These are phyloP conservation scores for Drosophila pegasa DNA, from an alignment of 2,888 invertebrate genomes.

Conservation along the genomic window DNA sequence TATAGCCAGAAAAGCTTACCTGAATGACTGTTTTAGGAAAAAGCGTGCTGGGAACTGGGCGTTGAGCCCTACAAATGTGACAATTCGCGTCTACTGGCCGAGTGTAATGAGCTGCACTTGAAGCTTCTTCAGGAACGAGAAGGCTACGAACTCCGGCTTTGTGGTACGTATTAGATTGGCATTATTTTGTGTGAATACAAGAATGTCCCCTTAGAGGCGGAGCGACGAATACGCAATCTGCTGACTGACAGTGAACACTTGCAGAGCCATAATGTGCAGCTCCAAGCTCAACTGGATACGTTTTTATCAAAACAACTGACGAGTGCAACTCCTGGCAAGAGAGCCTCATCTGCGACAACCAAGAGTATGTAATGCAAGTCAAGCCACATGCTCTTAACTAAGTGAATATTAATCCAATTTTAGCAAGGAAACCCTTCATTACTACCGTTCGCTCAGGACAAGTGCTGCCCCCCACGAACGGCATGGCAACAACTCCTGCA, in stretches of 20 bases:
- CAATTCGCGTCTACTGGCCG: conserved; percentile 90
- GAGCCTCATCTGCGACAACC: conserved; percentile 10
- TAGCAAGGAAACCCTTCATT: conserved; percentile 83
- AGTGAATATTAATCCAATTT: not conserved
- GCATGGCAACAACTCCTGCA: conserved; percentile 30
- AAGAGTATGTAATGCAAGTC: conserved; percentile 37
- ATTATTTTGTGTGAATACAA: not conserved
- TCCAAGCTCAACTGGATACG: conserved; percentile 85
- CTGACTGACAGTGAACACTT: conserved; percentile 86
- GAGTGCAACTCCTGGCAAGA: conserved; percentile 33
- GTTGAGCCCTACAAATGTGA: conserved; percentile 93
- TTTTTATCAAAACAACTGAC: conserved; percentile 85
- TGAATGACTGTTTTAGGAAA: conserved; percentile 86
- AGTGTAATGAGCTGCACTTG: conserved; percentile 90
- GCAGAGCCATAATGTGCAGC: conserved; percentile 85
- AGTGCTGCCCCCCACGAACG: conserved; percentile 64
- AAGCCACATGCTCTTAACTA: not conserved
- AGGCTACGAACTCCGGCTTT: conserved; percentile 87
- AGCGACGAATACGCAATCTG: conserved; percentile 85
- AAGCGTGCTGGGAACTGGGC: conserved; percentile 89
- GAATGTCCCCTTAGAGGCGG: conserved; percentile 83
- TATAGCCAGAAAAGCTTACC: not conserved
- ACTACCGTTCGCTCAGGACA: conserved; percentile 83
- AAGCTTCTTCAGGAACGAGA: conserved; percentile 89
- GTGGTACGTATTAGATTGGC: conserved; percentile 82